Conservation (phyloP, 2,888 invertebrate species). For the Drosophila fulvimacula region DNA sequence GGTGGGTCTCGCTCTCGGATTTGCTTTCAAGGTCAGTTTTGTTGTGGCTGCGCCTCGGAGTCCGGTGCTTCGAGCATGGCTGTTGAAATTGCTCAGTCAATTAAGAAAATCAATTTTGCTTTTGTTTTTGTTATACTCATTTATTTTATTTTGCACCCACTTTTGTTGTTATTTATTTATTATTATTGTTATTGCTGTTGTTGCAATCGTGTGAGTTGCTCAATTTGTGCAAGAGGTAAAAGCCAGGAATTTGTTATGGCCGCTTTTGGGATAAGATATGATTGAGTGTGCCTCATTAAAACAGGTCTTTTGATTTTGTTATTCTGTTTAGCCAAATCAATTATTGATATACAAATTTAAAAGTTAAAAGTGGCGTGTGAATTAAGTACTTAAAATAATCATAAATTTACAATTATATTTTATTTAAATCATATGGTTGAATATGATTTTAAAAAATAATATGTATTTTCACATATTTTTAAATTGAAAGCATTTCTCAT, state of each 20-base stretch:
- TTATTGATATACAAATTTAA: background rate
- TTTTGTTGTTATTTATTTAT: conserved; percentile 14
- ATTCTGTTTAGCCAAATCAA: conserved; percentile 8
- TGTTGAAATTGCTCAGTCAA: conserved; percentile 73
- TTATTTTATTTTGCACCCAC: conserved; percentile 50
- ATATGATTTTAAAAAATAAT: background rate
- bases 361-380: background rate
- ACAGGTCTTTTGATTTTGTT: conserved; percentile 40
- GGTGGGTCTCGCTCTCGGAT: conserved; percentile 19
- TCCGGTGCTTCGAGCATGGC: conserved; percentile 20
- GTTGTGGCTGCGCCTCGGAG: conserved; percentile 48
- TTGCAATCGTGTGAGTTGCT: conserved; percentile 58
- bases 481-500: background rate
- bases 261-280: conserved; percentile 29
- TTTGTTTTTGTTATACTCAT: conserved; percentile 26
- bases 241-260: conserved; percentile 59
- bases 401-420: background rate
- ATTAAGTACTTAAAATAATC: background rate
- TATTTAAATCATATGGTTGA: no score
- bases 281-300: conserved; percentile 21
- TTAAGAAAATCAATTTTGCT: conserved; percentile 72
- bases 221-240: conserved; percentile 70
- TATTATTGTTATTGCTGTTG: conserved; percentile 28
- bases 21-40: conserved; percentile 67
- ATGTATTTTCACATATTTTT: no score